Evolutionary conservation across 2,113 vertebrate genomes (phyloP), one percentile per base, ranked within the genome.

Genomic region (Hoplias malabaricus): DNA sequence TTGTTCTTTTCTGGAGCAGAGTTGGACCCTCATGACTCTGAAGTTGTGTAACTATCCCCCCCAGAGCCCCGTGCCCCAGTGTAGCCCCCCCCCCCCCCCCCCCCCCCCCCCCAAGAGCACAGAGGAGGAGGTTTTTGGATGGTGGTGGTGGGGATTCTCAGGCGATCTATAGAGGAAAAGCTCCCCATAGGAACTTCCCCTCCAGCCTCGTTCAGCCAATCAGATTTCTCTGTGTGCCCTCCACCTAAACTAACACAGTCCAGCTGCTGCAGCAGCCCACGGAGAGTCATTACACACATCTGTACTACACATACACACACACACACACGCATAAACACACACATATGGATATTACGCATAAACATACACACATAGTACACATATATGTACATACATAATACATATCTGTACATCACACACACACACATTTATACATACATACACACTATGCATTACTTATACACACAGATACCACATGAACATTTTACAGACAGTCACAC

Each of bases 271-370:
- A 62, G 8, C 2, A 14, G 59, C 21, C 59, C 21, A 10, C 31
- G 19, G 59, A 62, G 59, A 11, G 59, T 31, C 11, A 23, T 62
- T 62, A 62, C 33, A 62, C 59, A 62, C 59, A 62, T 62, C 59
- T 62, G 59, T 4, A 21, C 48, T 10, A 16, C 59, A 34, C 59
- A 36, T 31, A 62, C 59, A 36, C 29, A 62, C 31, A 62, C 57
- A 61, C 29, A 61, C 29, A 61, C 57, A 61, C 27, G 19, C 57
- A 61, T 29, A 33, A 14, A 7, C 13, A 33, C 56, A 16, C 29
- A 33, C 29, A 61, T 29, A 61, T 4, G 2, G 4, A 33, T 5
- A 61, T 19, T 14, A 36, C 19, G 8, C n/a, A 6, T 13, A 31
- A 29, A 31, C 25, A 11, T 25, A 7, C 56, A 59, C 56, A 2